These are phyloP conservation scores for Setophaga coronata DNA, from an alignment of 2,113 vertebrate genomes.

Conservation along the genomic window DNA sequence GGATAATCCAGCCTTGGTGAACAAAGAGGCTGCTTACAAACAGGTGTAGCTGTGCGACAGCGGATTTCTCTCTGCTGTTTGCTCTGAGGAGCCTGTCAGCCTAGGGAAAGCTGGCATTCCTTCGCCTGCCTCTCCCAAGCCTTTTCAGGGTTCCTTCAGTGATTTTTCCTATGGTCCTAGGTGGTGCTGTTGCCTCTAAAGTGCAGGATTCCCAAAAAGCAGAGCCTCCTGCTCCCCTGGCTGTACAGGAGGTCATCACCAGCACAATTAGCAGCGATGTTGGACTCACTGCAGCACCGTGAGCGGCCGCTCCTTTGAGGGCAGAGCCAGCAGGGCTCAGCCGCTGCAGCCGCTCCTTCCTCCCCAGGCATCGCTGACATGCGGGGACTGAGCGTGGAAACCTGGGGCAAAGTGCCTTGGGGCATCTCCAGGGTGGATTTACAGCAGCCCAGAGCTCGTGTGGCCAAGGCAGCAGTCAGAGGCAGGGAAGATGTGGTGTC, in stretches of 20 bases:
- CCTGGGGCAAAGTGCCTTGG: neutral
- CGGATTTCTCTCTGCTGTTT: neutral
- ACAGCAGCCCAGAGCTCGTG: rapidly evolving
- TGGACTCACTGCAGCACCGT: neutral
- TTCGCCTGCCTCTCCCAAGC: rapidly evolving
- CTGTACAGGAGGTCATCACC: neutral
- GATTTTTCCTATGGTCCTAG: neutral
- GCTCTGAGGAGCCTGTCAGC: neutral
- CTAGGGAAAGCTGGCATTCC: neutral
- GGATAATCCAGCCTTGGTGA: neutral
- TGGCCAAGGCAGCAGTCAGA: neutral
- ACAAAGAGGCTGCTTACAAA: conserved; percentile 33
- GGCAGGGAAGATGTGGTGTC: neutral
- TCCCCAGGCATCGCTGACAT: neutral
- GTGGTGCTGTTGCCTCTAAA: neutral
- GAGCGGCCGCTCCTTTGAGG: neutral
- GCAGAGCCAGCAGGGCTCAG: rapidly evolving
- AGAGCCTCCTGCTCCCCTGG: neutral
- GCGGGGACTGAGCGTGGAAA: neutral
- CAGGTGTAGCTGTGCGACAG: conserved; percentile 11
- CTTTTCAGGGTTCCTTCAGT: neutral
- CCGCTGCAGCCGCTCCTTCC: neutral
- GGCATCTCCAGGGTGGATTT: neutral
- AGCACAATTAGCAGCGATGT: neutral
- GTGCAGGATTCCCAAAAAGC: neutral